Percentiles rank a stretch among this genome's conserved stretches.
phyloP scores from a whole-genome alignment of 2,888 invertebrate genomes.

The Agrilus biguttatus region DNA sequence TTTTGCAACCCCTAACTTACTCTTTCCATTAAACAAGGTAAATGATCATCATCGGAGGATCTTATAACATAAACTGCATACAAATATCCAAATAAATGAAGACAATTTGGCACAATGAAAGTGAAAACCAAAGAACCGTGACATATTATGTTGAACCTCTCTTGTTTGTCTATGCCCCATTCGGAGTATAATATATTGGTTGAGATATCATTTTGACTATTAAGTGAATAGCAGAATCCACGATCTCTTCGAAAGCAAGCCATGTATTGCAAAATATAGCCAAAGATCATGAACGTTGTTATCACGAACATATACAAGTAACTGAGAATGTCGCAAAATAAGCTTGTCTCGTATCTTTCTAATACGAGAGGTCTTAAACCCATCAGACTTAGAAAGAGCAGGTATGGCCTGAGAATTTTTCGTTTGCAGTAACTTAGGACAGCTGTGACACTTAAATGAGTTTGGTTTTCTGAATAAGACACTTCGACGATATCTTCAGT shows the following conservation, averaged over 20 bases:
- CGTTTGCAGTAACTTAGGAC: conserved; percentile 69
- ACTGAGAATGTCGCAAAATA: conserved; percentile 44
- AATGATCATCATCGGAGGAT: conserved; percentile 64
- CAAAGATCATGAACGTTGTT: conserved; percentile 48
- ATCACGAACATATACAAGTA: conserved; percentile 56
- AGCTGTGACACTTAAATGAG: conserved; percentile 60
- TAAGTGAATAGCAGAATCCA: conserved; percentile 50
- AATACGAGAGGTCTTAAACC: conserved; percentile 56
- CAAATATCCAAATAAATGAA: conserved; percentile 59
- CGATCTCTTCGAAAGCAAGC: conserved; percentile 60
- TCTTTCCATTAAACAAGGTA: conserved; percentile 71
- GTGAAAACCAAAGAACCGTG: conserved; percentile 57
- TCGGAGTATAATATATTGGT: conserved; percentile 1
- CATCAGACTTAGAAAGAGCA: conserved; percentile 57
- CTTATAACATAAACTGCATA: conserved; percentile 61
- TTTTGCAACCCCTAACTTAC: conserved; percentile 29
- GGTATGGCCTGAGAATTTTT: conserved; percentile 65
- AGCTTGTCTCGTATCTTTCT: conserved; percentile 45
- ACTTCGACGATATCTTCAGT: conserved; percentile 57
- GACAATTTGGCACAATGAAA: conserved; percentile 55
- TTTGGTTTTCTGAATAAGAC: conserved; percentile 30
- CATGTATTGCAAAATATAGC: conserved; percentile 66
- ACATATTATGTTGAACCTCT: conserved; percentile 45
- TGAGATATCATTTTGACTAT: neutral
- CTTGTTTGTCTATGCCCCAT: conserved; percentile 8